These are phyloP conservation scores for Orthosia gothica DNA, from an alignment of 2,888 invertebrate genomes.

Conservation along the genomic window DNA sequence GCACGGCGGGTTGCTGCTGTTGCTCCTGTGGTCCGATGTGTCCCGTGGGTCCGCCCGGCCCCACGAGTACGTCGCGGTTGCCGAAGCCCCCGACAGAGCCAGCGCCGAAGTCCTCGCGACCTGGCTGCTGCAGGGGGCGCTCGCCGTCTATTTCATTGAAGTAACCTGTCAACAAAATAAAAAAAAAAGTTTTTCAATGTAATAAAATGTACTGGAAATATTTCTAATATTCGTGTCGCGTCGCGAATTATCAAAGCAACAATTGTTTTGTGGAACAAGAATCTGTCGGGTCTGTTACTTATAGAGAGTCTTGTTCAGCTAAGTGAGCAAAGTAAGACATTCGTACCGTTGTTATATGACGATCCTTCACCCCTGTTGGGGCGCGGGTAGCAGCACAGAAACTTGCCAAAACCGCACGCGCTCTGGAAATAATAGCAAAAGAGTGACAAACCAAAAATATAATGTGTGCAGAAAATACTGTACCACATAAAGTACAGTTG, in stretches of 20 bases:
- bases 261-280: neutral
- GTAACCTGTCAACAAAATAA: constrained; percentile 73
- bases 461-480: no score
- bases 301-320: neutral
- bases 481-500: no score
- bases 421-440: constrained; percentile 82
- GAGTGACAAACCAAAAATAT: neutral
- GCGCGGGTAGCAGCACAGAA: constrained; percentile 92
- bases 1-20: constrained; percentile 45
- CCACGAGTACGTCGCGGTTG: constrained; percentile 62
- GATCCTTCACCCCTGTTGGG: constrained; percentile 61
- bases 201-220: no score
- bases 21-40: constrained; percentile 54
- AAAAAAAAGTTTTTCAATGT: no score
- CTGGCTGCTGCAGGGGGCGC: constrained; percentile 78
- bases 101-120: constrained; percentile 71
- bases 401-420: constrained; percentile 92
- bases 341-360: constrained; percentile 75
- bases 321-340: no score
- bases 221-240: no score
- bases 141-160: constrained; percentile 85
- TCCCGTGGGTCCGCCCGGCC: constrained; percentile 73
- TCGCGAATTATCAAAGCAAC: no score
- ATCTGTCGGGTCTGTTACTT: neutral
- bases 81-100: constrained; percentile 61